A percentile compares a stretch with the other conserved stretches of the same genome.
These are phyloP conservation scores for Mola mola DNA, from an alignment of 2,113 vertebrate genomes.

Conservation along the genomic window DNA sequence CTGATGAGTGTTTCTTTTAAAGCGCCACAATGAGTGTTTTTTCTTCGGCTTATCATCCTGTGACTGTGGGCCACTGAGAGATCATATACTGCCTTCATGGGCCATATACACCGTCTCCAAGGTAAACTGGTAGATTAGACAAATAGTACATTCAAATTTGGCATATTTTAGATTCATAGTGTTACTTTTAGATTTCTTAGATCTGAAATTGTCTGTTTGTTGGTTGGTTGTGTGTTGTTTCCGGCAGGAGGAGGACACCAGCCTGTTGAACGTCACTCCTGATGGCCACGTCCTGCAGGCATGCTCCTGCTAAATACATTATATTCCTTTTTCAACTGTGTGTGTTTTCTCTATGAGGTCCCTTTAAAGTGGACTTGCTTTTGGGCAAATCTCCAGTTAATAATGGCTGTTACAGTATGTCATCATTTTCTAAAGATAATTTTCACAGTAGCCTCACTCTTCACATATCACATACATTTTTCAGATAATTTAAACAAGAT, in stretches of 20 bases:
- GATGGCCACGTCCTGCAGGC: constrained; percentile 88
- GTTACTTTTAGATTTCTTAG: no score
- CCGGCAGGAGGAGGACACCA: constrained; percentile 77
- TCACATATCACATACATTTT: background rate
- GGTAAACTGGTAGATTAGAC: constrained; percentile 67
- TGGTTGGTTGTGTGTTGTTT: constrained; percentile 11
- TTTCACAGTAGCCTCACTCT: background rate
- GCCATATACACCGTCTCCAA: constrained; percentile 88
- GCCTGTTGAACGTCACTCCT: constrained; percentile 77
- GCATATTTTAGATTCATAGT: background rate
- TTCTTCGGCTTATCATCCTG: constrained; percentile 76
- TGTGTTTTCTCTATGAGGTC: constrained; percentile 10
- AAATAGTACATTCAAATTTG: background rate
- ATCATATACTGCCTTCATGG: constrained; percentile 91
- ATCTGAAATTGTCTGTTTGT: no score
- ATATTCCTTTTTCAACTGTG: constrained; percentile 2
- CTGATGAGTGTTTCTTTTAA: constrained; percentile 24
- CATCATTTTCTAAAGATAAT: background rate
- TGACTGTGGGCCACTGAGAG: constrained; percentile 86
- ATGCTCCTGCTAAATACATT: constrained; percentile 62
- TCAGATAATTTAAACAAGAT: no score
- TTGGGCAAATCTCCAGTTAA: no score
- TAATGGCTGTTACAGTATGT: background rate
- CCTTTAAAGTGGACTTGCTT: constrained; percentile 8
- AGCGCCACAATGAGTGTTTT: constrained; percentile 90